A percentile compares a stretch with the other conserved stretches of the same genome.
Conservation (phyloP, 2,113 vertebrate species). For the Columbina picui region DNA sequence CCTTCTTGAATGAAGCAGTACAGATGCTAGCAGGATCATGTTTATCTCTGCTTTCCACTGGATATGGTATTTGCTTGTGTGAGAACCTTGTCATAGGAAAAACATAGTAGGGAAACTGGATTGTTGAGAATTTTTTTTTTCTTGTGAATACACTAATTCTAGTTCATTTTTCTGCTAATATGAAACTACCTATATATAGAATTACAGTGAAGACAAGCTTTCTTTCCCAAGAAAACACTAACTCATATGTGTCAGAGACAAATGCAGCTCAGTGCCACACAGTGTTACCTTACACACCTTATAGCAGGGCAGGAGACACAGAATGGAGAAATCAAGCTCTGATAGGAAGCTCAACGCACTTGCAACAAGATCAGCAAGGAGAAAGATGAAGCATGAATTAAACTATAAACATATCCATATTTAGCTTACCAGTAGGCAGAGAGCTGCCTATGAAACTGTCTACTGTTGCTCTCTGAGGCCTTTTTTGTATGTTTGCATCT, state of each 20-base stretch:
- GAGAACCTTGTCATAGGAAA: background rate
- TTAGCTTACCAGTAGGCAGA: background rate
- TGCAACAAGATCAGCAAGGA: background rate
- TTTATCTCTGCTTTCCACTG: background rate
- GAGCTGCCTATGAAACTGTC: background rate
- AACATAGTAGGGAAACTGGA: background rate
- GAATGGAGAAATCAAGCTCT: background rate
- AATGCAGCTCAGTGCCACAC: background rate
- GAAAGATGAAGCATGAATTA: background rate
- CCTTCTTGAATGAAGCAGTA: background rate
- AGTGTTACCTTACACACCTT: background rate
- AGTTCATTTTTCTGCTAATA: background rate
- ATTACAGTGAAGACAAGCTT: background rate
- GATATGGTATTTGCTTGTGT: background rate
- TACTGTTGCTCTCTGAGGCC: background rate
- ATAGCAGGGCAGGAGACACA: background rate
- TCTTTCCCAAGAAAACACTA: background rate
- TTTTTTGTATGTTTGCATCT: background rate
- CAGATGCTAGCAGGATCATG: background rate
- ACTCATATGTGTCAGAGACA: background rate
- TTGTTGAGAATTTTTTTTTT: background rate
- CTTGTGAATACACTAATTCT: background rate
- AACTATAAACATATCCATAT: background rate
- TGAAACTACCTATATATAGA: background rate
- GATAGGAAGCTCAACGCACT: background rate